Conservation (phyloP, 2,888 invertebrate genomes). For the Trachelus stipa region DNA sequence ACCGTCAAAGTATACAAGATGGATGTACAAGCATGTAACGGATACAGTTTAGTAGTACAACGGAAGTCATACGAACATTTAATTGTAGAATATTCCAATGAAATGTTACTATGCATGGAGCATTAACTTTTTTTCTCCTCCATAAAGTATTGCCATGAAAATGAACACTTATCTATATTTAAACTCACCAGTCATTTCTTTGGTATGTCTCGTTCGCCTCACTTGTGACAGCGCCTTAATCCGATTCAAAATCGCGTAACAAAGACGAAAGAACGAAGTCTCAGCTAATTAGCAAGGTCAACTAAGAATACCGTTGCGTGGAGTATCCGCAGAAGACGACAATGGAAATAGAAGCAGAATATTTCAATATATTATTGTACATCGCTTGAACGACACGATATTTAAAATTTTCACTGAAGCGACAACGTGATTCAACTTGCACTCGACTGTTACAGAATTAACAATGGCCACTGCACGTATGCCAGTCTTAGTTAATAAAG, state of each 20-base stretch:
- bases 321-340: not conserved
- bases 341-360: not conserved
- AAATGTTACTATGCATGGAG: conserved; percentile 15
- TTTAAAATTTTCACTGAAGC: not conserved
- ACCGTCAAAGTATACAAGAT: not conserved
- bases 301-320: too few relatives aligned
- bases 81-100: not conserved
- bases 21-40: conserved; percentile 13
- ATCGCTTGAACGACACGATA: not conserved
- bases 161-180: conserved; percentile 20
- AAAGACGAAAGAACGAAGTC: not conserved
- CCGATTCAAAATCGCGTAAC: not conserved
- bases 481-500: too few relatives aligned
- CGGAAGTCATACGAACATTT: not conserved
- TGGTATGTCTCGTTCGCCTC: not conserved
- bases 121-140: conserved; percentile 32
- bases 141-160: not conserved
- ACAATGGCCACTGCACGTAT: not conserved
- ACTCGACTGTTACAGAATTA: not conserved
- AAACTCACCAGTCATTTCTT: conserved; percentile 33
- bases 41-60: not conserved
- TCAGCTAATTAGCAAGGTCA: not conserved
- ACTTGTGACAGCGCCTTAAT: not conserved
- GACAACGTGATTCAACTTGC: not conserved
- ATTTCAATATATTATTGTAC: not conserved